phyloP scores from a whole-genome alignment of 2,888 invertebrate species.

The Phrixothrix hirtus region DNA sequence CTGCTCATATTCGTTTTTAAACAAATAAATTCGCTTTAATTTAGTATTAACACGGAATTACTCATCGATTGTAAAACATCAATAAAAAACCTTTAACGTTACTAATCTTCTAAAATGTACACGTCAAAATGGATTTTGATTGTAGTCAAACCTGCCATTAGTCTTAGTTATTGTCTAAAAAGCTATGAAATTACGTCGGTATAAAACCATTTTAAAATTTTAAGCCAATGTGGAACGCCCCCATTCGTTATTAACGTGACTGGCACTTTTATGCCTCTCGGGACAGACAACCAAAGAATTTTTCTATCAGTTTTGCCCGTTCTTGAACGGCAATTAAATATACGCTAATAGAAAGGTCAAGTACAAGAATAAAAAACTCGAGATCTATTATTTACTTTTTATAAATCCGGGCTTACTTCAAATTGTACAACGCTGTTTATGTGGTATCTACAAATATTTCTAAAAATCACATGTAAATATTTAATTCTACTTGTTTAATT shows the following conservation, averaged over 20 bases:
- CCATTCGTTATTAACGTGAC: constrained; percentile 22
- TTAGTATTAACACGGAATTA: too few species aligned
- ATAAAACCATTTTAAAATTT: constrained; percentile 22
- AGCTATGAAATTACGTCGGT: constrained; percentile 20
- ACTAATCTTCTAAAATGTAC: constrained; percentile 15
- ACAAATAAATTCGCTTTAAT: too few species aligned
- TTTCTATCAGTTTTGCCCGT: constrained; percentile 12
- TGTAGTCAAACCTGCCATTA: constrained; percentile 20
- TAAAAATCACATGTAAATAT: neutral
- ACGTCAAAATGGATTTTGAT: constrained; percentile 10
- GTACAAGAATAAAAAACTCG: constrained; percentile 3
- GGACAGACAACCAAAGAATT: constrained; percentile 11
- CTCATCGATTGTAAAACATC: too few species aligned
- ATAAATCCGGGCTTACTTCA: too few species aligned
- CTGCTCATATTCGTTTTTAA: too few species aligned
- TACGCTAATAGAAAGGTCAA: constrained; percentile 18
- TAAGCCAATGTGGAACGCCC: constrained; percentile 19
- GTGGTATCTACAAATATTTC: too few species aligned
- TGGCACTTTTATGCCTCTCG: constrained; percentile 14
- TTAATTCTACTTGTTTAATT: neutral
- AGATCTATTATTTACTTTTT: neutral
- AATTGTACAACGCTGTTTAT: too few species aligned
- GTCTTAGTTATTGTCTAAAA: constrained; percentile 20
- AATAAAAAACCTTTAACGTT: neutral
- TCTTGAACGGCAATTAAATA: constrained; percentile 16